Evolutionary conservation across 1,140 invertebrate species (phyloP).

Genomic region (Drosophila carrolli): DNA sequence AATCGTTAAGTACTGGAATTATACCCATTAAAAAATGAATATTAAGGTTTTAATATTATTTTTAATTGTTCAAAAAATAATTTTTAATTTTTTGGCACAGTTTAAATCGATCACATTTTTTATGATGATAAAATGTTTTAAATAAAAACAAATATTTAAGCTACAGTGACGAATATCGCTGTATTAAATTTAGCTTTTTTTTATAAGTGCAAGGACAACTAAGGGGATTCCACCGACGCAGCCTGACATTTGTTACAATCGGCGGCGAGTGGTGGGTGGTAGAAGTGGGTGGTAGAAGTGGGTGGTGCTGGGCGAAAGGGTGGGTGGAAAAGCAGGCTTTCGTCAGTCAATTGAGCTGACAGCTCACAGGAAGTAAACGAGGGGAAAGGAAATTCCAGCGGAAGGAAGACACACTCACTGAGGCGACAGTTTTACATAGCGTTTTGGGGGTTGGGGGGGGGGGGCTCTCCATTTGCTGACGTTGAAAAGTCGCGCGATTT

Average conservation of each 20-base stretch:
- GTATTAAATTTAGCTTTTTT: background rate
- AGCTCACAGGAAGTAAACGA: slow-evolving; percentile 36
- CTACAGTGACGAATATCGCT: too few species aligned
- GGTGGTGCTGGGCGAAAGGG: background rate
- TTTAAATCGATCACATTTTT: too few species aligned
- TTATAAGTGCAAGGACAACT: slow-evolving; percentile 18
- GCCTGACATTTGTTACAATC: slow-evolving; percentile 61
- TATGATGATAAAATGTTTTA: too few species aligned
- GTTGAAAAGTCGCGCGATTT: slow-evolving; percentile 65
- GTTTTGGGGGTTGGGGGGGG: background rate
- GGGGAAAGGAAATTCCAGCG: slow-evolving; percentile 36
- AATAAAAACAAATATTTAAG: too few species aligned
- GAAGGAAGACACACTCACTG: slow-evolving; percentile 49
- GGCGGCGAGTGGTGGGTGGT: slow-evolving; percentile 1
- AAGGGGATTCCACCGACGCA: slow-evolving; percentile 36
- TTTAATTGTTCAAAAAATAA: too few species aligned
- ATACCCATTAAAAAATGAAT: too few species aligned
- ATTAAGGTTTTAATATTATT: too few species aligned
- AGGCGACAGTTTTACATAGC: slow-evolving; percentile 37
- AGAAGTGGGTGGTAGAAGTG: background rate
- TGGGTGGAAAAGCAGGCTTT: slow-evolving; percentile 23
- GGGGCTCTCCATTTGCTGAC: slow-evolving; percentile 37
- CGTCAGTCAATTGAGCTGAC: slow-evolving; percentile 43
- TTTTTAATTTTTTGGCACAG: too few species aligned
- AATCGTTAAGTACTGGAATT: too few species aligned